These are phyloP conservation scores for Minunthozetes semirufus DNA, from an alignment of 2,888 invertebrate genomes.

Conservation along the genomic window DNA sequence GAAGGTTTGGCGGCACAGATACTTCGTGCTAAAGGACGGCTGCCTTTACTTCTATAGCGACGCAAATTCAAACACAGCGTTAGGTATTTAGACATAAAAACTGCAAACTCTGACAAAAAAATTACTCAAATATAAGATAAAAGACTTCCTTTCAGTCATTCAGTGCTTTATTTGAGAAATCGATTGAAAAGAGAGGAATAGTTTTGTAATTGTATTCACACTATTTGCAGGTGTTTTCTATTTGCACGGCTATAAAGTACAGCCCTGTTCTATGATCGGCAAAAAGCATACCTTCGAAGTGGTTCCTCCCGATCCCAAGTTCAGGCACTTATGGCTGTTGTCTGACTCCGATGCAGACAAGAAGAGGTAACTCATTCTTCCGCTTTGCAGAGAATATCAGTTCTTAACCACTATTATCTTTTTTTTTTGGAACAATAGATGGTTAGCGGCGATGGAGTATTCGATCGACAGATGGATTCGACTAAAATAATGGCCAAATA, in stretches of 20 bases:
- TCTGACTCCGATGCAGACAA: constrained; percentile 91
- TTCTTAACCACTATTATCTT: too few species aligned
- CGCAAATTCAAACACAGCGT: constrained; percentile 74
- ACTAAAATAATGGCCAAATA: constrained; percentile 45
- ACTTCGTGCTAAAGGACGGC: constrained; percentile 90
- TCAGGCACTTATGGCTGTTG: constrained; percentile 82
- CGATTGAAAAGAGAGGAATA: not conserved
- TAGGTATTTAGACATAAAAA: constrained; percentile 59
- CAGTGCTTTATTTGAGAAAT: not conserved
- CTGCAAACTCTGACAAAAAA: not conserved
- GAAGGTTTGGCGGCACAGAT: constrained; percentile 77
- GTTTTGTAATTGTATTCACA: too few species aligned
- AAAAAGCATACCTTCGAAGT: constrained; percentile 87
- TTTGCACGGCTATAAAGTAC: constrained; percentile 86
- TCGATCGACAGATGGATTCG: constrained; percentile 78
- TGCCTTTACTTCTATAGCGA: constrained; percentile 89
- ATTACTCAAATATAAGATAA: not conserved
- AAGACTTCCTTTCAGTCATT: not conserved
- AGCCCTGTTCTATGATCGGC: constrained; percentile 65
- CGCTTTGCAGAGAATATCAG: too few species aligned
- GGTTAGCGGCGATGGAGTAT: constrained; percentile 87
- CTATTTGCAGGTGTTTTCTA: constrained; percentile 69
- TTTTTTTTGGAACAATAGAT: constrained; percentile 57
- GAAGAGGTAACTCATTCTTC: constrained; percentile 61
- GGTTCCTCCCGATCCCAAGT: constrained; percentile 75